Percentiles rank a stretch among this genome's conserved stretches.
These are phyloP conservation scores for Melierax canorus DNA, from an alignment of 2,113 vertebrate genomes.

Conservation along the genomic window DNA sequence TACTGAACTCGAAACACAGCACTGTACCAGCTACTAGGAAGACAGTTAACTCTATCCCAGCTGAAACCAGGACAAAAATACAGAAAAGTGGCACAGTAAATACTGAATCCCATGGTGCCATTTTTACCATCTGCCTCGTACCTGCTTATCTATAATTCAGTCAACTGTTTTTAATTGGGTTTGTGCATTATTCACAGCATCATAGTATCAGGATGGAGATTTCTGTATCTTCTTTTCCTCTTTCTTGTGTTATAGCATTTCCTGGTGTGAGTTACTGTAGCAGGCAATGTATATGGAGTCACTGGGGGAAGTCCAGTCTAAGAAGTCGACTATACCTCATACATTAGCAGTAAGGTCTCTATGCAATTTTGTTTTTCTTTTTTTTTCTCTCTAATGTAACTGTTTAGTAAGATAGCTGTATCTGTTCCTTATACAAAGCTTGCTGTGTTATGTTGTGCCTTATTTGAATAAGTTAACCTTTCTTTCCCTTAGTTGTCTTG, in stretches of 20 bases:
- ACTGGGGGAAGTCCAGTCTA: neutral
- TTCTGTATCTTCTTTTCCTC: neutral
- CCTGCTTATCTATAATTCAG: neutral
- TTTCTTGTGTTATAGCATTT: neutral
- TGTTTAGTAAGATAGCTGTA: neutral
- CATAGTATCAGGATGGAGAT: neutral
- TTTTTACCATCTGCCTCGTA: neutral
- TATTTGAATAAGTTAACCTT: neutral
- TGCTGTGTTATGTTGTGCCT: neutral
- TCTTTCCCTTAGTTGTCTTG: neutral
- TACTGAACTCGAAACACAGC: too few relatives aligned
- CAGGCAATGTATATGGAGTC: neutral
- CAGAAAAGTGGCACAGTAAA: neutral
- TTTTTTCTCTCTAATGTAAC: neutral
- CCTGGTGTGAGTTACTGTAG: neutral
- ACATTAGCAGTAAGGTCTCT: neutral
- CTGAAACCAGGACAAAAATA: too few relatives aligned
- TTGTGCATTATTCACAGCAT: neutral
- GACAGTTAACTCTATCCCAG: too few relatives aligned
- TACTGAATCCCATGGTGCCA: neutral
- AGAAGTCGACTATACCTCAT: fast-evolving
- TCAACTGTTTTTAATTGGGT: neutral
- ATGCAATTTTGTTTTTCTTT: neutral
- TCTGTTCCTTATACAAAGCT: neutral
- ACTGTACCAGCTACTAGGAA: too few relatives aligned